Evolutionary conservation across 2,797 vertebrate species (phyloP).

Genomic region (Oreonectes daqikongensis): DNA sequence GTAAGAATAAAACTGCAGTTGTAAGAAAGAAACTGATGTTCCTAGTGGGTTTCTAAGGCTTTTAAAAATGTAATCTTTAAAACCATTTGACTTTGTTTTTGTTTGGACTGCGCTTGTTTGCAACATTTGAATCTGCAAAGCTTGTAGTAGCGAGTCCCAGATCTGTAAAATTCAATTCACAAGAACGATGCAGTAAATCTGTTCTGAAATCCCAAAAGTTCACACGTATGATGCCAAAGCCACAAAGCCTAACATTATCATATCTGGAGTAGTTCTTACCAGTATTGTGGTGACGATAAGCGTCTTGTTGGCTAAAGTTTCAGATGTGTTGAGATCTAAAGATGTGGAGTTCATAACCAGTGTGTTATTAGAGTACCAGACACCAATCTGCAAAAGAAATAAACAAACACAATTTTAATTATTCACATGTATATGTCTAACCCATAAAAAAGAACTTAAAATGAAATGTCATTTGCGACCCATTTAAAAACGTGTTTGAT

Average conservation of each 20-base stretch:
- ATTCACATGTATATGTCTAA: neutral
- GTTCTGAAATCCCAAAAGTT: neutral
- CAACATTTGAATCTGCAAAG: slow-evolving; percentile 1
- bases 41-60: neutral
- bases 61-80: neutral
- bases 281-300: slow-evolving; percentile 89
- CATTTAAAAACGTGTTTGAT: slow-evolving; percentile 23
- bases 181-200: neutral
- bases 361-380: slow-evolving; percentile 90
- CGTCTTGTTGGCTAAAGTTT: slow-evolving; percentile 87
- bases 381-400: slow-evolving; percentile 77
- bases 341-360: slow-evolving; percentile 87
- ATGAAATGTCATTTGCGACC: neutral
- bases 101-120: neutral
- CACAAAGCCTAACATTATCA: neutral
- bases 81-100: neutral
- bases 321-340: slow-evolving; percentile 83
- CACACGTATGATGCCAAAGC: neutral
- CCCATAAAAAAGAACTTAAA: neutral
- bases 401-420: neutral
- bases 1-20: too few species aligned
- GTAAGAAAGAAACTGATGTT: too few species aligned
- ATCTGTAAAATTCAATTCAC: slow-evolving; percentile 17
- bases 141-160: neutral
- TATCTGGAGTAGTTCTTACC: slow-evolving; percentile 74